Conservation (phyloP, 2,113 vertebrate genomes). For the Ictidomys tridecemlineatus region DNA sequence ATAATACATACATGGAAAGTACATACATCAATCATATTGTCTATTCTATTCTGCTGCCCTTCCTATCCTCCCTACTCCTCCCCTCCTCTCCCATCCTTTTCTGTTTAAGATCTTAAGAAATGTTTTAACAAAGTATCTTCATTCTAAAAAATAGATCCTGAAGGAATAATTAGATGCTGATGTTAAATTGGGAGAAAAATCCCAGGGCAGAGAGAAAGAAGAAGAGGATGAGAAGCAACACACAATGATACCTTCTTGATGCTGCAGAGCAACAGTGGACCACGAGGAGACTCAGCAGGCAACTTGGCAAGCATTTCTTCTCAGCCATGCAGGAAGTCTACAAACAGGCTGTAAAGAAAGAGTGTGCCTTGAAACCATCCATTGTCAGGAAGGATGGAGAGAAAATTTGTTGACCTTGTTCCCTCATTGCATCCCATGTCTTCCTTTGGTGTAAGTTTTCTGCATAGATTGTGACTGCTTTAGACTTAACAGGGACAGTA, state of each 20-base stretch:
- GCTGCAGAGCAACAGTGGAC: accelerated
- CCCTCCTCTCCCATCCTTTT: no score
- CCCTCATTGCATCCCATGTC: background rate
- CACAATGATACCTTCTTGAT: accelerated
- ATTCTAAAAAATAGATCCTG: background rate
- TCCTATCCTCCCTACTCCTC: no score
- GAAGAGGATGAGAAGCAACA: background rate
- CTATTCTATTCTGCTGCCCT: no score
- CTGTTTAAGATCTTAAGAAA: slow-evolving; percentile 21
- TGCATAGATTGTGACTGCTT: background rate
- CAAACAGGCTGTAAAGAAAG: background rate
- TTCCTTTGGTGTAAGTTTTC: background rate
- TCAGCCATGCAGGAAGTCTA: background rate
- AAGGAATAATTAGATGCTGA: background rate
- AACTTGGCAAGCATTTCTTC: background rate
- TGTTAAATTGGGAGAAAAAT: background rate
- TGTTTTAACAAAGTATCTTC: background rate
- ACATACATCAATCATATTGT: no score
- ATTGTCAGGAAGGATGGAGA: background rate
- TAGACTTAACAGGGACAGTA: background rate
- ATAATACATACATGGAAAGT: no score
- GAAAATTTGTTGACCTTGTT: background rate
- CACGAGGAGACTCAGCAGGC: background rate
- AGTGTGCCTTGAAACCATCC: background rate
- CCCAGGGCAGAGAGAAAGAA: background rate